phyloP scores from a whole-genome alignment of 2,113 vertebrate species.

The Cyanoderma ruficeps region DNA sequence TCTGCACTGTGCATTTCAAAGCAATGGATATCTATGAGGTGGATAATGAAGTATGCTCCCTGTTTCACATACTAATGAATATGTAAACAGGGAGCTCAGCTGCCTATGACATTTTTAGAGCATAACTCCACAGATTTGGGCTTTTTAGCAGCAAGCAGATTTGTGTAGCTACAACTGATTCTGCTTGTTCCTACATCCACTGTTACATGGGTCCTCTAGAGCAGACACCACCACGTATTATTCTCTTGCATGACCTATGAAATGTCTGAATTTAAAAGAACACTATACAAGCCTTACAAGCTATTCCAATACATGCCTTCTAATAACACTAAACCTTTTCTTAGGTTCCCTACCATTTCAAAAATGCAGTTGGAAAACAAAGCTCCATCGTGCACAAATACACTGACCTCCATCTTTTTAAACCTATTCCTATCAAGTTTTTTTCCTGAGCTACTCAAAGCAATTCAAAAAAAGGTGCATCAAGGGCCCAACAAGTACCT shows the following conservation, averaged over 20 bases:
- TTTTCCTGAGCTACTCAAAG: not conserved
- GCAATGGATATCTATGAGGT: not conserved
- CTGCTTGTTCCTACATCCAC: not conserved
- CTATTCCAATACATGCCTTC: not conserved
- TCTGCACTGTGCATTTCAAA: not conserved
- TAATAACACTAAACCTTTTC: not conserved
- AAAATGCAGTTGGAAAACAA: not conserved
- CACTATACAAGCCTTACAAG: not conserved
- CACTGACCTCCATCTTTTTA: not conserved
- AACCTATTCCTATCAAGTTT: not conserved
- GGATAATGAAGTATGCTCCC: not conserved
- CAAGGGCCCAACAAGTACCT: not conserved
- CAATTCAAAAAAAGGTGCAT: not conserved
- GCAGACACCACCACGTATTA: not conserved
- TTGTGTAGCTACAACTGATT: not conserved
- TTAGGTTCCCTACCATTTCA: not conserved
- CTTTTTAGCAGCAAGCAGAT: not conserved
- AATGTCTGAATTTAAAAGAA: not conserved
- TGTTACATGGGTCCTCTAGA: not conserved
- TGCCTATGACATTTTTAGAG: not conserved
- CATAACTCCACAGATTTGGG: accelerated
- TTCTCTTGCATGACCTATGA: not conserved
- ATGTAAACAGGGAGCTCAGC: not conserved
- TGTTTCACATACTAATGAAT: not conserved
- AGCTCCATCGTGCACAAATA: accelerated